Conservation (phyloP, 2,113 vertebrate genomes). For the Corythaixoides concolor region DNA sequence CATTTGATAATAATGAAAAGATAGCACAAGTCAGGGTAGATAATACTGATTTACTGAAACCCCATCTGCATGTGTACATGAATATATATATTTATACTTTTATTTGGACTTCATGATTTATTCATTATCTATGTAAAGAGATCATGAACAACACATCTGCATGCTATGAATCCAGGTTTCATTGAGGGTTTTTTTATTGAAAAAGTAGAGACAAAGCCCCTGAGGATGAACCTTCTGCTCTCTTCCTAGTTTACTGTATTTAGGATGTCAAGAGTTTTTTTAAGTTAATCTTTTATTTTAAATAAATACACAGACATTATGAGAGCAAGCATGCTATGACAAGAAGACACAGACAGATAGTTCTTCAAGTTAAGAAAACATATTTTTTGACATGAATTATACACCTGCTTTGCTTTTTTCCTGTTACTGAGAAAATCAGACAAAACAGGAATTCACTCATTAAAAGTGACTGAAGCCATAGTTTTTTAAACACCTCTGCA, state of each 20-base stretch:
- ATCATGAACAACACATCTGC: slow-evolving; percentile 35
- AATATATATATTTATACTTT: slow-evolving; percentile 43
- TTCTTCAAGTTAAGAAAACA: not conserved
- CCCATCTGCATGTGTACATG: slow-evolving; percentile 12
- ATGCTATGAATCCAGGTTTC: not conserved
- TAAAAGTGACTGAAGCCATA: not conserved
- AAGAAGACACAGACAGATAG: not conserved
- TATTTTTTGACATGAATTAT: not conserved
- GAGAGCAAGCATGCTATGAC: not conserved
- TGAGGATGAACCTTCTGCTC: not conserved
- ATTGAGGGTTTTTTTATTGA: slow-evolving; percentile 2
- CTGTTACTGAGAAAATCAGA: not conserved
- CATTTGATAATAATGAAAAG: not conserved
- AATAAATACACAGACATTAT: not conserved
- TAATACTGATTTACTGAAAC: slow-evolving; percentile 4
- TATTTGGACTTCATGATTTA: slow-evolving; percentile 52
- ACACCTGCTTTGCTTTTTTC: not conserved
- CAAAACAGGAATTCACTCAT: not conserved
- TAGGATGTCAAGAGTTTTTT: not conserved
- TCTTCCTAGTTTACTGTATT: not conserved
- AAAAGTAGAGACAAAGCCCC: not conserved
- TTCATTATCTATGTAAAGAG: slow-evolving; percentile 44
- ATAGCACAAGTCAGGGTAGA: not conserved
- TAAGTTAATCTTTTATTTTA: not conserved
- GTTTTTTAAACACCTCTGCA: not conserved